Evolutionary conservation across 2,888 invertebrate genomes (phyloP).

Genomic region (Linnaemya tessellans): DNA sequence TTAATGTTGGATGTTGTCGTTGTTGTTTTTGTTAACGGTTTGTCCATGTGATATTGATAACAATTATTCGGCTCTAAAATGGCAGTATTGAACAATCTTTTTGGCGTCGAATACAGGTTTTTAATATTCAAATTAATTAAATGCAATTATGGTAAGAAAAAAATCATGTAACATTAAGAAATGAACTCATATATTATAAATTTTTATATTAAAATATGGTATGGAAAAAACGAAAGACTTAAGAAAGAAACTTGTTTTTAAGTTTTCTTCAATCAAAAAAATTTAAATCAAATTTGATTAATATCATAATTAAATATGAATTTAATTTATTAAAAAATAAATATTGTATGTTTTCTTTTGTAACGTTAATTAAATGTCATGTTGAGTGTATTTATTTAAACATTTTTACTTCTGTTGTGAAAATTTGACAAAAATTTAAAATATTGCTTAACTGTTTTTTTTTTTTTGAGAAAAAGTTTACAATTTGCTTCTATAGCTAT

Average conservation of each 20-base stretch:
- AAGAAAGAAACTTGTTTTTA: slow-evolving; percentile 2
- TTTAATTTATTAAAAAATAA: background rate
- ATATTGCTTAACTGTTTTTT: background rate
- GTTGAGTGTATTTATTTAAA: background rate
- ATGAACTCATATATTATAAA: background rate
- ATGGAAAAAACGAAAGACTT: slow-evolving; percentile 14
- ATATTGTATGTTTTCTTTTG: background rate
- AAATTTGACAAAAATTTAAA: background rate
- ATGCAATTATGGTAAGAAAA: background rate
- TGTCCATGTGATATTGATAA: background rate
- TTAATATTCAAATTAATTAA: slow-evolving; percentile 11
- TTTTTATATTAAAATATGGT: background rate
- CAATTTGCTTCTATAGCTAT: background rate
- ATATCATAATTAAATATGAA: slow-evolving; percentile 14
- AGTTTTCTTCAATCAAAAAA: background rate
- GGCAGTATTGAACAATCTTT: background rate
- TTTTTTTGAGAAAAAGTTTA: background rate
- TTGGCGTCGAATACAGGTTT: background rate
- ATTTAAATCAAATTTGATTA: slow-evolving; percentile 11
- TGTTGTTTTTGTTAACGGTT: background rate
- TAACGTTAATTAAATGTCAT: background rate
- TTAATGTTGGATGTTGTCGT: slow-evolving; percentile 3
- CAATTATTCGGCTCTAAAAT: slow-evolving; percentile 7
- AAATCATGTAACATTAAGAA: slow-evolving; percentile 10
- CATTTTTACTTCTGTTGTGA: background rate